A percentile compares a stretch with the other conserved stretches of the same genome.
These are phyloP conservation scores for Meandrusa payeni DNA, from an alignment of 2,888 invertebrate genomes.

Conservation along the genomic window DNA sequence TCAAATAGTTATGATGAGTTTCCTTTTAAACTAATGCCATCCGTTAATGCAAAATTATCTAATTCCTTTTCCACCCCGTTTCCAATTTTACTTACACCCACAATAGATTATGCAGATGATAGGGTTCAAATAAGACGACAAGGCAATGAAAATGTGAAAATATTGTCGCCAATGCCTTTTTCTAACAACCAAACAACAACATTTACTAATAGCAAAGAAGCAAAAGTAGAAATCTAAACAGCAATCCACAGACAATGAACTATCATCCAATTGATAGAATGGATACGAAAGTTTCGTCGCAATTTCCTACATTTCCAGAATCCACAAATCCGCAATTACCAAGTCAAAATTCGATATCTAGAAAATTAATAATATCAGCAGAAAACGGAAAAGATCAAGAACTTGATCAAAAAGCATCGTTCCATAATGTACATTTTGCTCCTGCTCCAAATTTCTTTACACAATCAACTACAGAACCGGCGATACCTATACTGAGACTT, in stretches of 20 bases:
- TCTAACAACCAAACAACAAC: conserved; percentile 39
- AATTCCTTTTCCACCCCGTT: conserved; percentile 53
- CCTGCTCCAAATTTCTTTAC: conserved; percentile 52
- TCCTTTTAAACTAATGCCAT: conserved; percentile 58
- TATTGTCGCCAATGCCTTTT: conserved; percentile 32
- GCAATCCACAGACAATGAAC: conserved; percentile 40
- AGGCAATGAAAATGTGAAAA: conserved; percentile 30
- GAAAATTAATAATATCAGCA: conserved; percentile 56
- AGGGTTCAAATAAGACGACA: conserved; percentile 42
- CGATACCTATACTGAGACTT: conserved; percentile 73
- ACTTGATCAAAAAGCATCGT: conserved; percentile 53
- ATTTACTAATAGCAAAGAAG: conserved; percentile 26
- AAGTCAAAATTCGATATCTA: conserved; percentile 45
- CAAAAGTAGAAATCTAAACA: conserved; percentile 46
- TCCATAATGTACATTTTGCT: conserved; percentile 47
- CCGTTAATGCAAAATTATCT: conserved; percentile 56
- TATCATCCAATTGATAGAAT: conserved; percentile 57
- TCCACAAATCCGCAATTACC: conserved; percentile 31
- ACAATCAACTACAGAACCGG: conserved; percentile 70
- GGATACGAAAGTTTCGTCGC: conserved; percentile 49
- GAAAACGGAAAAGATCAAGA: conserved; percentile 51
- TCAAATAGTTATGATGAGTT: conserved; percentile 58
- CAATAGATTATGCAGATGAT: conserved; percentile 46
- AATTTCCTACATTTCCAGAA: conserved; percentile 34
- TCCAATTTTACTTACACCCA: conserved; percentile 54